Evolutionary conservation across 2,888 invertebrate genomes (phyloP).

Genomic region (Oscheius sp.): DNA sequence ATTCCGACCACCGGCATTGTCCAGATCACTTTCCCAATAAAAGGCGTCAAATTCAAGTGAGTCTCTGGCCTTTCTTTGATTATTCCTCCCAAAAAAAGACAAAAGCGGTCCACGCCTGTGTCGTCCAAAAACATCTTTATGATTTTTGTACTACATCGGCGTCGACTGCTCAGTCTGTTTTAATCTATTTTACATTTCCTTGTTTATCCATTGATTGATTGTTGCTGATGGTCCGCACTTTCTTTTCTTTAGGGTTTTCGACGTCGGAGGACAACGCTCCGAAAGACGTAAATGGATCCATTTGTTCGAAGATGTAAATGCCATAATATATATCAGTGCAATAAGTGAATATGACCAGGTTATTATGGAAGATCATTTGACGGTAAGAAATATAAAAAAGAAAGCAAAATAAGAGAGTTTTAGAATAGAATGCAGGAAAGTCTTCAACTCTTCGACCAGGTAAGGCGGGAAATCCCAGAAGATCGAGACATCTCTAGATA

Average conservation of each 20-base stretch:
- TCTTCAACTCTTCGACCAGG: conserved; percentile 48
- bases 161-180: conserved; percentile 7
- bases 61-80: not conserved
- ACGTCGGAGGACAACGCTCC: conserved; percentile 60
- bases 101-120: conserved; percentile 8
- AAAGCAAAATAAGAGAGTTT: conserved; percentile 2
- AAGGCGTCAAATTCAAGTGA: conserved; percentile 52
- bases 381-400: too few species aligned
- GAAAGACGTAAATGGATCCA: conserved; percentile 62
- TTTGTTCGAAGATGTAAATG: conserved; percentile 59
- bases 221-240: too few species aligned
- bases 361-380: conserved; percentile 46
- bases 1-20: conserved; percentile 58
- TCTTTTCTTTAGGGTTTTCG: conserved; percentile 46
- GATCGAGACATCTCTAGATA: too few species aligned
- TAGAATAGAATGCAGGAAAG: conserved; percentile 57
- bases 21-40: conserved; percentile 48
- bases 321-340: conserved; percentile 55
- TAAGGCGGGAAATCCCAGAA: too few species aligned
- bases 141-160: conserved; percentile 24
- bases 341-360: conserved; percentile 58
- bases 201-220: too few species aligned
- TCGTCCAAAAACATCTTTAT: not conserved
- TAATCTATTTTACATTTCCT: too few species aligned
- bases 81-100: not conserved